Conservation (phyloP, 1,140 invertebrate species). For the Drosophila ogumai region DNA sequence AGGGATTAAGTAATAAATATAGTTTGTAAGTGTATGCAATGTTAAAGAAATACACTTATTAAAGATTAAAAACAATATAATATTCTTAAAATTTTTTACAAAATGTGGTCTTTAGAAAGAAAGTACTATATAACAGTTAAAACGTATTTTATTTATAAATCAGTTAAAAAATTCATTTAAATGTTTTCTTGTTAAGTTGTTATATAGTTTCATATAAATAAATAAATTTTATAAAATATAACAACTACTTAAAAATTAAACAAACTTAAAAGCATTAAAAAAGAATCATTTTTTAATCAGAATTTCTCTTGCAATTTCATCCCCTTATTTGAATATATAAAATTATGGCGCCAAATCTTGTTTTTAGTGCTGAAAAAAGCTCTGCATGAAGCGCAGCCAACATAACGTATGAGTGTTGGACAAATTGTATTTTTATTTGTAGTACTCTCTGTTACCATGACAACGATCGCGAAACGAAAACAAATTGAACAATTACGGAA, state of each 20-base stretch:
- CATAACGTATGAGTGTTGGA: conserved; percentile 18
- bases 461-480: conserved; percentile 48
- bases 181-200: too few relatives aligned
- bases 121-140: too few relatives aligned
- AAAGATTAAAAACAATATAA: too few relatives aligned
- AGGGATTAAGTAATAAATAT: not conserved
- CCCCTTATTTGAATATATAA: not conserved
- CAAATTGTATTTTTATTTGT: not conserved
- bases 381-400: conserved; percentile 3
- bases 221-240: too few relatives aligned
- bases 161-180: too few relatives aligned
- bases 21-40: too few relatives aligned
- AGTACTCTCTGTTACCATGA: conserved; percentile 2
- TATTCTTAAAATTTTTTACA: too few relatives aligned
- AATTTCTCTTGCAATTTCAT: not conserved
- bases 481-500: conserved; percentile 29
- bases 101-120: too few relatives aligned
- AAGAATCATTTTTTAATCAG: not conserved
- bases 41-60: too few relatives aligned
- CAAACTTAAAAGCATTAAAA: not conserved
- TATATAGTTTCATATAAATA: too few relatives aligned
- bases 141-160: too few relatives aligned
- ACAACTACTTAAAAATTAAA: not conserved
- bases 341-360: conserved; percentile 8
- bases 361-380: conserved; percentile 28